Percentiles rank a stretch among this genome's conserved stretches.
Conservation (phyloP, 2,888 invertebrate genomes). For the Ennomos fuscantarius region DNA sequence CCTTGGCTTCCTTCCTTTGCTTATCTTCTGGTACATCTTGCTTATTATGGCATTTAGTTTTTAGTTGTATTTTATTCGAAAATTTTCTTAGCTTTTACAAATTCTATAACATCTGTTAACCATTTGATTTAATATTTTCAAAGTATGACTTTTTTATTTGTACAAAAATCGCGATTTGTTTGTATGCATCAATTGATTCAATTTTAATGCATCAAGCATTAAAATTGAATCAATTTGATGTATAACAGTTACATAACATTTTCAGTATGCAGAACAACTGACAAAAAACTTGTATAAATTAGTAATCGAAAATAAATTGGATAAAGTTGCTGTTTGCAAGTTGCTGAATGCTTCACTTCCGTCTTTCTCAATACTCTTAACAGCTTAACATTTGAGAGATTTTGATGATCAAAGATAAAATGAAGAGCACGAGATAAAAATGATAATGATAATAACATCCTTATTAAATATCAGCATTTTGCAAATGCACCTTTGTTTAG, state of each 20-base stretch:
- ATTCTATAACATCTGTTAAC: constrained; percentile 8
- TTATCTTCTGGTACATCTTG: constrained; percentile 39
- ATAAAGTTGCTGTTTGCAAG: constrained; percentile 3
- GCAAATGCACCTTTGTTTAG: constrained; percentile 22
- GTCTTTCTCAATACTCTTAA: constrained; percentile 1
- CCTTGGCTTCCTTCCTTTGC: constrained; percentile 59
- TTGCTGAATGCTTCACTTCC: constrained; percentile 2
- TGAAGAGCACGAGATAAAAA: background rate
- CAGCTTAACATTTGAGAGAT: background rate
- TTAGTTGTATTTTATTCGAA: constrained; percentile 27
- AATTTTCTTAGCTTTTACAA: constrained; percentile 18
- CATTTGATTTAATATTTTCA: constrained; percentile 39
- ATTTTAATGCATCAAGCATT: too few relatives aligned
- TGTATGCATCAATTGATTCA: too few relatives aligned
- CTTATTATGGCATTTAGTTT: constrained; percentile 36
- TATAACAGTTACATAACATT: constrained; percentile 15
- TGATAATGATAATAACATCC: background rate
- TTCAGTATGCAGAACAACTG: constrained; percentile 2
- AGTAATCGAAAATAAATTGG: background rate
- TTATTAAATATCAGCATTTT: constrained; percentile 2
- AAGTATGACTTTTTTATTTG: constrained; percentile 19
- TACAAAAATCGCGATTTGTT: background rate
- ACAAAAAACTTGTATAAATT: constrained; percentile 6
- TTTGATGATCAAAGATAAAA: constrained; percentile 23
- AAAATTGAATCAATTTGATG: background rate